phyloP scores from a whole-genome alignment of 2,797 vertebrate genomes.

The Nothura maculosa region DNA sequence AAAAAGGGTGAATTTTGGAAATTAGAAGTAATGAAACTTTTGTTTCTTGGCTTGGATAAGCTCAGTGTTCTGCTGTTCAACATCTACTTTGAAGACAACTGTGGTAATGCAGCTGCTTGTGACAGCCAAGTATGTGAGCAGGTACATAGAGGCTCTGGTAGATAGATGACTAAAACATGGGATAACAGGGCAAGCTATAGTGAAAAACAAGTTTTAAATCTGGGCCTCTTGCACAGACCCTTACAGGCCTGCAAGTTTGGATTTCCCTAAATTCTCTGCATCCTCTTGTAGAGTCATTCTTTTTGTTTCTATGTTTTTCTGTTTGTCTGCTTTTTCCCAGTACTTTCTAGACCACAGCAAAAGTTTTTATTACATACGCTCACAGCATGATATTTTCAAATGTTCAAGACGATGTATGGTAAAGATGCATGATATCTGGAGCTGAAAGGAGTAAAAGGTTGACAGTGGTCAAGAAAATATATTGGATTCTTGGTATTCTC shows the following conservation, averaged over 20 bases:
- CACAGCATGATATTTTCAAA: not conserved
- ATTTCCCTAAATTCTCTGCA: not conserved
- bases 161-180: not conserved
- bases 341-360: not conserved
- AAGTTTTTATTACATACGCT: not conserved
- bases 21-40: not conserved
- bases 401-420: not conserved
- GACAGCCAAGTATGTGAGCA: not conserved
- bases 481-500: not conserved
- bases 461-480: not conserved
- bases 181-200: accelerated
- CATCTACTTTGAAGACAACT: not conserved
- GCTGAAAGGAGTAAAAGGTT: not conserved
- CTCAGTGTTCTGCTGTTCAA: not conserved
- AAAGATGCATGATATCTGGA: not conserved
- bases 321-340: not conserved
- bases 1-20: not conserved
- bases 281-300: not conserved
- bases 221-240: not conserved
- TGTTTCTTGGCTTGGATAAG: not conserved
- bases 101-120: not conserved
- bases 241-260: accelerated
- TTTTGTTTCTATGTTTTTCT: not conserved
- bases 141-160: accelerated
- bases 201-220: not conserved